These are phyloP conservation scores for Burhinus bistriatus DNA, from an alignment of 2,113 vertebrate species.

Conservation along the genomic window DNA sequence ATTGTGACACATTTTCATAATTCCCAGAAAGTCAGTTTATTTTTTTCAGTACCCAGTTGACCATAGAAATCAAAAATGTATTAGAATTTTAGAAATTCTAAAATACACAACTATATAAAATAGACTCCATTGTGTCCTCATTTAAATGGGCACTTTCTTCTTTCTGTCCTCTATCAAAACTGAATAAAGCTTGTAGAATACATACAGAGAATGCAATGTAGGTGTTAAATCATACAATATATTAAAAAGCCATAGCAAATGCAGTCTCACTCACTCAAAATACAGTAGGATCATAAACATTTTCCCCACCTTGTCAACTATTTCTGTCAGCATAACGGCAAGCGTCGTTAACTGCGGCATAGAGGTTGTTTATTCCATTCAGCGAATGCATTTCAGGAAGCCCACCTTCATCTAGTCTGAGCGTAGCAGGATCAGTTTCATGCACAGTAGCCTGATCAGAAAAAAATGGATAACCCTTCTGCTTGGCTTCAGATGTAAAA, in stretches of 20 bases:
- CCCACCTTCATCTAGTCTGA: conserved; percentile 56
- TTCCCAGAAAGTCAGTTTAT: neutral
- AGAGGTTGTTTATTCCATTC: conserved; percentile 28
- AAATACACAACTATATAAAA: neutral
- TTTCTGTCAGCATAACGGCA: conserved; percentile 58
- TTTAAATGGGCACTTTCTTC: neutral
- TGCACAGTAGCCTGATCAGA: conserved; percentile 16
- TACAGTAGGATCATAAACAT: neutral
- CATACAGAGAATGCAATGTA: neutral
- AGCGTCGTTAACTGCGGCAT: neutral
- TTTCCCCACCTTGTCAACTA: conserved; percentile 61
- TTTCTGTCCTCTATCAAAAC: neutral
- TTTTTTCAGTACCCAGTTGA: neutral
- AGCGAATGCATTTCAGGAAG: conserved; percentile 27
- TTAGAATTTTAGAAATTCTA: neutral
- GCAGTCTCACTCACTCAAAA: neutral
- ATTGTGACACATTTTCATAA: neutral
- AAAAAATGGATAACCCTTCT: conserved; percentile 36
- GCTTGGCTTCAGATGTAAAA: conserved; percentile 48
- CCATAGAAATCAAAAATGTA: neutral
- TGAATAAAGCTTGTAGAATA: neutral
- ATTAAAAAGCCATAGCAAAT: neutral
- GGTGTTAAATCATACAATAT: neutral
- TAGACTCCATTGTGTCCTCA: neutral
- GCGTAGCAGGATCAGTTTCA: conserved; percentile 30